These are phyloP conservation scores for Anabacerthia variegaticeps DNA, from an alignment of 2,797 vertebrate species.

Conservation along the genomic window DNA sequence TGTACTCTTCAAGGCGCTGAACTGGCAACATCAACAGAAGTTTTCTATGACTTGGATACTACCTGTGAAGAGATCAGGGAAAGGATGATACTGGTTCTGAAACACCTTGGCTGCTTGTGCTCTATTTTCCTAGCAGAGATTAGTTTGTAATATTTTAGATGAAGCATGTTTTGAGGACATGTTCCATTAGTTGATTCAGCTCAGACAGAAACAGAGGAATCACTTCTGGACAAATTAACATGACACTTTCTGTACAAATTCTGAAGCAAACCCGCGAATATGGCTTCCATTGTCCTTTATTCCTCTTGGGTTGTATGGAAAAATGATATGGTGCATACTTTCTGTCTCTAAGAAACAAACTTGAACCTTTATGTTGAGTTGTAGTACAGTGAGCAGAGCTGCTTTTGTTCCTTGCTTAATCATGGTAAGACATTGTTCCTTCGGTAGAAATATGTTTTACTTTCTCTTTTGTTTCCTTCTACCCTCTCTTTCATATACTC, in stretches of 20 bases:
- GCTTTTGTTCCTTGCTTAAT: not conserved
- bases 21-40: not conserved
- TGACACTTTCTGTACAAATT: not conserved
- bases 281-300: not conserved
- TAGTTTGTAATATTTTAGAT: not conserved
- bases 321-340: not conserved
- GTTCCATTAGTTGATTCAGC: not conserved
- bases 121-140: not conserved
- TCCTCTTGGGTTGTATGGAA: not conserved
- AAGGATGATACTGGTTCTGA: not conserved
- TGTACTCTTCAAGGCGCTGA: not conserved
- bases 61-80: not conserved
- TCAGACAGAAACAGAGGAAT: not conserved
- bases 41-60: not conserved
- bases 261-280: not conserved
- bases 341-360: not conserved
- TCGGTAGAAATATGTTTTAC: not conserved
- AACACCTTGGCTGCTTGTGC: not conserved
- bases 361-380: not conserved
- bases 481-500: rapidly evolving
- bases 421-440: not conserved
- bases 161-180: not conserved
- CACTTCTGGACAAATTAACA: not conserved
- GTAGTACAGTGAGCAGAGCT: not conserved
- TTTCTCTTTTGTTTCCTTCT: not conserved